Base-by-base conservation (phyloP, 2,888 invertebrate species). In the Ennomos erosarius region DNA sequence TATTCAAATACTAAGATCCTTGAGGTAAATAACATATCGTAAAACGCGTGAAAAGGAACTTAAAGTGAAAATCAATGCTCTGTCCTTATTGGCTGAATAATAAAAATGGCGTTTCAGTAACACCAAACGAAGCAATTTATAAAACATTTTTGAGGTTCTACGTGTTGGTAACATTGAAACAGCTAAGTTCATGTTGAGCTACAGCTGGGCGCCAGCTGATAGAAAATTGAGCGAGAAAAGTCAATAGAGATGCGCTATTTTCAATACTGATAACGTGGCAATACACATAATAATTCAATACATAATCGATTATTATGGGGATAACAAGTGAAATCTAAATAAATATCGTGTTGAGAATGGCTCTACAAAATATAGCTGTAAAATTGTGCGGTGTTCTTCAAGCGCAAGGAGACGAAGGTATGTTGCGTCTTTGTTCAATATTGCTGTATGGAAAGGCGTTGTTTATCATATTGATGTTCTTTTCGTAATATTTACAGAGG, bases 311-410 rank as follows among this genome's bases (percentile, higher is more conserved):
- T 64, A 64, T 73, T 73, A 69, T 70, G 74, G 75, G 68, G 74
- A 67, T 61, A 70, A 69, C 74, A 78, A 69, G 76, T 80, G 73
- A 68, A 76, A 69, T 73, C 63, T 43, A 55, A 47, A 53, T 64
- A 49, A 71, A 67, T 73, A 67, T 13, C 26, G 59, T 50, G 39
- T 35, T 57, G 49, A 68, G 64, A 70, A 92, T 92, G 92, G 76
- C 90, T 47, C 75, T 78, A 42, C 89, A 93, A 79, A 94, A 94
- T 78, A 88, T 94, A 66, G 93, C 94, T 44, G 92, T 93, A 9
- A 94, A 94, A 81, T 84, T 94, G 68, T 94, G 94, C 76, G 92
- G 93, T 38, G 78, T 94, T 64, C 82, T 94, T 65, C 92, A 93
- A 73, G 74, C 87, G 38, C 89, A 90, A 73, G 81, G 86, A 59